phyloP scores from a whole-genome alignment of 2,888 invertebrate genomes.

The Sacculina carcini region DNA sequence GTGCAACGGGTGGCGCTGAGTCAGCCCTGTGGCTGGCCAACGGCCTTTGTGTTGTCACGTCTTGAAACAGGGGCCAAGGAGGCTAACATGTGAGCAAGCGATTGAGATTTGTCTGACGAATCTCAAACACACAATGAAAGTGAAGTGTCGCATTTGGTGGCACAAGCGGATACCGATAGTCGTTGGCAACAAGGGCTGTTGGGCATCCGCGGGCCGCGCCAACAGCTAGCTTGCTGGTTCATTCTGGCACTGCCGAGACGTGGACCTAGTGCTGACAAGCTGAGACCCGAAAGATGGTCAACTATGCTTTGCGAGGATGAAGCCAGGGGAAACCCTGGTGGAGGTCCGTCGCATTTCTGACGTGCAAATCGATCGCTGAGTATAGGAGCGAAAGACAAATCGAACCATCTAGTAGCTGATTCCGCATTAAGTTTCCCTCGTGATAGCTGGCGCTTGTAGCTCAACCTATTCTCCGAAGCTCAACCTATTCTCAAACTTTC shows the following conservation, averaged over 20 bases:
- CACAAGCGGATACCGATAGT: conserved; percentile 23
- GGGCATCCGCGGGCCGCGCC: conserved; percentile 5
- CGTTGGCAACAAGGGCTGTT: background rate
- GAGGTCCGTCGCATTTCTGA: conserved; percentile 46
- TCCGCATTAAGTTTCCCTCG: conserved; percentile 48
- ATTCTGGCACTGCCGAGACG: conserved; percentile 19
- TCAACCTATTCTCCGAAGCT: conserved; percentile 39
- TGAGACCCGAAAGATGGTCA: conserved; percentile 48
- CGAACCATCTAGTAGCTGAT: conserved; percentile 52
- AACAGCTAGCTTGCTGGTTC: conserved; percentile 22
- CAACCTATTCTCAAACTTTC: conserved; percentile 50
- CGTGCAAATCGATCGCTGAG: conserved; percentile 53
- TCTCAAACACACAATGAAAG: conserved; percentile 39
- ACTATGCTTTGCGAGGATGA: conserved; percentile 41
- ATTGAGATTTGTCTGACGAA: conserved; percentile 29
- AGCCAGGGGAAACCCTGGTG: conserved; percentile 40
- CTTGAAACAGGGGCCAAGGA: conserved; percentile 53
- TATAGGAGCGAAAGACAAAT: conserved; percentile 39
- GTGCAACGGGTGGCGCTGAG: background rate
- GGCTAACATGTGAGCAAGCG: conserved; percentile 43
- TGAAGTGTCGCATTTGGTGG: conserved; percentile 23
- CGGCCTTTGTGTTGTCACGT: conserved; percentile 28
- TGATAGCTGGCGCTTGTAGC: conserved; percentile 35
- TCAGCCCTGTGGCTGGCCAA: background rate
- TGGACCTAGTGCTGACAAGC: conserved; percentile 35